These are phyloP conservation scores for Lamprotornis superbus DNA, from an alignment of 2,113 vertebrate genomes.

Conservation along the genomic window DNA sequence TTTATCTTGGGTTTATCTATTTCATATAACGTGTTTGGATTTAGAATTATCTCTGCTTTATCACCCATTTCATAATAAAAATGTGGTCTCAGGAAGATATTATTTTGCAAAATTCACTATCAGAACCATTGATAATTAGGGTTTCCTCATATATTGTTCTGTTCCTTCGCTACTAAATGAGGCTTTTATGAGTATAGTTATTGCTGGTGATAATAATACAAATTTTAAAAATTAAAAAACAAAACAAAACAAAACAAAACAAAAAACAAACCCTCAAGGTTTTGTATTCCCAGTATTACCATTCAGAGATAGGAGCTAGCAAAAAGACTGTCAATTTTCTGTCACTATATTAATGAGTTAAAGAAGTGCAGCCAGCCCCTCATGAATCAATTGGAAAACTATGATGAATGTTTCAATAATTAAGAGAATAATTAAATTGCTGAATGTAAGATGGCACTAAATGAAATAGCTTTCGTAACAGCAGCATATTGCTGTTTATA, in stretches of 20 bases:
- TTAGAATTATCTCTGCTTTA: constrained; percentile 62
- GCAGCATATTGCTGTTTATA: constrained; percentile 48
- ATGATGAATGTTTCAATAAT: constrained; percentile 70
- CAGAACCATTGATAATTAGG: constrained; percentile 55
- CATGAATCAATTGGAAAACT: constrained; percentile 65
- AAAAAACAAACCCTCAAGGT: not conserved
- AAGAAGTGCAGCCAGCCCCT: constrained; percentile 58
- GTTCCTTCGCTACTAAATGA: not conserved
- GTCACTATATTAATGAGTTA: constrained; percentile 45
- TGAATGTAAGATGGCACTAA: constrained; percentile 49
- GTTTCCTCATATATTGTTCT: constrained; percentile 31
- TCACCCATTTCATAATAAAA: constrained; percentile 57
- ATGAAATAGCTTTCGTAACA: constrained; percentile 45
- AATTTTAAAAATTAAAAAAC: not conserved
- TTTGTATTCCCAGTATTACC: not conserved
- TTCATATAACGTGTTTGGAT: constrained; percentile 41
- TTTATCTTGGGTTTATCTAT: constrained; percentile 50
- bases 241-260: not conserved
- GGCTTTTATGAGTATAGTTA: constrained; percentile 41
- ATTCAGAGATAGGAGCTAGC: not conserved
- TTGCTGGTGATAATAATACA: constrained; percentile 31
- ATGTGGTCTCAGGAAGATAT: constrained; percentile 32
- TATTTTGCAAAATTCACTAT: constrained; percentile 54
- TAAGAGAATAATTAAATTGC: constrained; percentile 71
- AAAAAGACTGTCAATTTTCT: constrained; percentile 12